Evolutionary conservation across 2,888 invertebrate species (phyloP).

Genomic region (Orthosia incerta): DNA sequence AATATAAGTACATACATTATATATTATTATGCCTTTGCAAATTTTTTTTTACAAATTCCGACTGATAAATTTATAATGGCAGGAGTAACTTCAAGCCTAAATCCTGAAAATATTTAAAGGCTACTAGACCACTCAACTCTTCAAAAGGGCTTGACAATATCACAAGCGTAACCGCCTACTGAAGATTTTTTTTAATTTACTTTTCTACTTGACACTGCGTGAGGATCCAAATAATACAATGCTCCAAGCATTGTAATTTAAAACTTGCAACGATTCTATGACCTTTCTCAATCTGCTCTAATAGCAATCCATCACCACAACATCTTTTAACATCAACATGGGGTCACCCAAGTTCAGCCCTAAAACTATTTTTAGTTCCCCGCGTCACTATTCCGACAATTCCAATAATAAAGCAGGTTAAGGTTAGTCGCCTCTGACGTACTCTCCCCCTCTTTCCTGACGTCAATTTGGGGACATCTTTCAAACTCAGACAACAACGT

Average conservation of each 20-base stretch:
- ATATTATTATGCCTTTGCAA: too few species aligned
- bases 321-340: constrained; percentile 10
- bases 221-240: too few species aligned
- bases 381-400: constrained; percentile 26
- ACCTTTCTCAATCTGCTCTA: neutral
- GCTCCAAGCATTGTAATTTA: neutral
- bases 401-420: constrained; percentile 39
- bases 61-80: too few species aligned
- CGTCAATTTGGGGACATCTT: constrained; percentile 31
- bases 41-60: too few species aligned
- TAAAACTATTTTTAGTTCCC: constrained; percentile 40
- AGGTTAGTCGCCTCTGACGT: constrained; percentile 56
- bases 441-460: constrained; percentile 17
- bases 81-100: too few species aligned
- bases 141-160: neutral
- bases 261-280: neutral
- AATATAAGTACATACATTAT: too few species aligned
- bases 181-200: too few species aligned
- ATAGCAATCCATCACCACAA: constrained; percentile 7
- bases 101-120: neutral
- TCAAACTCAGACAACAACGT: constrained; percentile 39
- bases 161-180: too few species aligned
- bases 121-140: neutral
- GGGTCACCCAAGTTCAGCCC: constrained; percentile 28
- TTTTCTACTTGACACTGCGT: neutral